phyloP scores from a whole-genome alignment of 2,113 vertebrate genomes.

The Cercopithecus mona region DNA sequence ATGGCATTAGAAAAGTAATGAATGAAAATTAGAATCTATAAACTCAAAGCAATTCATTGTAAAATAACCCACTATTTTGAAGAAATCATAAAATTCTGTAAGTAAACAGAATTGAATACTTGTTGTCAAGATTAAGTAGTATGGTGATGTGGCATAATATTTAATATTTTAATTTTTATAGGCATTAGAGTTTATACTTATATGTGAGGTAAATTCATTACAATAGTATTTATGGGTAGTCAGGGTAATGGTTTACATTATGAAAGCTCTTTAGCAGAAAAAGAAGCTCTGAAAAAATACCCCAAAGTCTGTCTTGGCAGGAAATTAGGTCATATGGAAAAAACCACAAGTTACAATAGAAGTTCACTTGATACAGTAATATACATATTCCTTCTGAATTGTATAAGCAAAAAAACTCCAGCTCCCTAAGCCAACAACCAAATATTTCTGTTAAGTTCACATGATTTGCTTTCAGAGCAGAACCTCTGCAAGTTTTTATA shows the following conservation, averaged over 20 bases:
- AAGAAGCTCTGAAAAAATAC: neutral
- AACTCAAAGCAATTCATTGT: neutral
- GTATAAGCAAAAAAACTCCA: neutral
- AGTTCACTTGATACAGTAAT: neutral
- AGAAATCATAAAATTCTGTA: constrained; percentile 27
- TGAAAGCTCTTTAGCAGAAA: neutral
- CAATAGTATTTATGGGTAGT: neutral
- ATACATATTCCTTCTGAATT: neutral
- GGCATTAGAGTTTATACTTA: neutral
- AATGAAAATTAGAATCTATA: constrained; percentile 17
- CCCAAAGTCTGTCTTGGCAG: neutral
- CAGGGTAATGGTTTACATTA: neutral
- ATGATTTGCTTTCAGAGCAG: neutral
- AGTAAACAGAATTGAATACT: neutral
- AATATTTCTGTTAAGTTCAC: constrained; percentile 24
- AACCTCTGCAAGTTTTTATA: neutral
- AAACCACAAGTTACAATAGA: neutral
- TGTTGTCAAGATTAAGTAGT: neutral
- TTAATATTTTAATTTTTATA: neutral
- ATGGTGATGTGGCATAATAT: neutral
- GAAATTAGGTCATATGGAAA: neutral
- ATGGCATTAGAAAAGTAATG: neutral
- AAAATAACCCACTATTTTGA: neutral
- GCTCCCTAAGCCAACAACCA: neutral
- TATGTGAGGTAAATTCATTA: neutral